These are phyloP conservation scores for Notamacropus eugenii DNA, from an alignment of 2,797 vertebrate genomes.

Conservation along the genomic window DNA sequence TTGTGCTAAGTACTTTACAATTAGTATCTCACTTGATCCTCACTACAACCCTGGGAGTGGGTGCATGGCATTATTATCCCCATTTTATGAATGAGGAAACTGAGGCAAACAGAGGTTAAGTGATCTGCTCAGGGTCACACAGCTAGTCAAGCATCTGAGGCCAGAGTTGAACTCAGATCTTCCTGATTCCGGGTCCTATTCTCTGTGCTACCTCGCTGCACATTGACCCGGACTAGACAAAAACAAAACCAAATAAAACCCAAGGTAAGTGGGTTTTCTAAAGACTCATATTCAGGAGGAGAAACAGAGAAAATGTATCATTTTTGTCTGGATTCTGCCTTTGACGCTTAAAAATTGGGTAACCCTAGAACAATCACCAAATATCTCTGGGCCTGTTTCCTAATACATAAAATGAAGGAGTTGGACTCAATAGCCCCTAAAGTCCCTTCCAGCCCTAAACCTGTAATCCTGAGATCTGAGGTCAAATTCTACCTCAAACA, in stretches of 20 bases:
- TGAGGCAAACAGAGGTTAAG: background rate
- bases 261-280: background rate
- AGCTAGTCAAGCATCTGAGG: background rate
- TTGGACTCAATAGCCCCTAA: too few species aligned
- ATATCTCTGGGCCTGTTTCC: background rate
- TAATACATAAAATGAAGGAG: too few species aligned
- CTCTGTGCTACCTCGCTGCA: too few species aligned
- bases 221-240: background rate
- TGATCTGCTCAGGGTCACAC: too few species aligned
- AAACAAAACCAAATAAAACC: background rate
- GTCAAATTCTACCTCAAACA: background rate
- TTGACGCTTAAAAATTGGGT: background rate
- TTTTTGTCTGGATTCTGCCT: background rate
- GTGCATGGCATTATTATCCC: background rate
- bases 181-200: background rate
- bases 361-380: background rate
- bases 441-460: too few species aligned
- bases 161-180: background rate
- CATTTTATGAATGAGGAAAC: background rate
- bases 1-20: background rate
- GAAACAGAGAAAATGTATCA: background rate
- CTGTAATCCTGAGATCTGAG: background rate
- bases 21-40: background rate
- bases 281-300: background rate
- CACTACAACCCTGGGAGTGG: background rate